phyloP scores from a whole-genome alignment of 1,140 invertebrate species.

The Drosophila sproati region DNA sequence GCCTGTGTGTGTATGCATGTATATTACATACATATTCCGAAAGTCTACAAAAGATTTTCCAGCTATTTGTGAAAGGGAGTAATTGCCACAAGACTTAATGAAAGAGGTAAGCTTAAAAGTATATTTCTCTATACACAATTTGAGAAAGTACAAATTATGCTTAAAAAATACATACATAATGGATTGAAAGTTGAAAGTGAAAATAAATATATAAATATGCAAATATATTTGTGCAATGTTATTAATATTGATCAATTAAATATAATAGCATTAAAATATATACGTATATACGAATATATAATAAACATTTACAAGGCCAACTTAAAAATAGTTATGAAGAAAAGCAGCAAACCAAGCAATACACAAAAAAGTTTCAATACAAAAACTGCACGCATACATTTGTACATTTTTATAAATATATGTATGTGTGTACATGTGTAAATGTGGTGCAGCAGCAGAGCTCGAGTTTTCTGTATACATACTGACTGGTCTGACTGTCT shows the following conservation, averaged over 20 bases:
- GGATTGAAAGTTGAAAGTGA: not conserved
- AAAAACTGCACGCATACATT: constrained; percentile 37
- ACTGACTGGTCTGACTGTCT: constrained; percentile 61
- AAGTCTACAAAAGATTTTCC: constrained; percentile 49
- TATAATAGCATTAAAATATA: not conserved
- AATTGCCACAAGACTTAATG: constrained; percentile 64
- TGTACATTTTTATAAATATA: constrained; percentile 8
- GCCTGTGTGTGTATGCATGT: constrained; percentile 8
- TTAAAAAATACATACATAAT: not conserved
- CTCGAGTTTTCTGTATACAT: constrained; percentile 63
- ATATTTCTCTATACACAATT: not conserved
- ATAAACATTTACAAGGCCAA: constrained; percentile 58
- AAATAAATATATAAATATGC: not conserved
- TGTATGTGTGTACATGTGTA: constrained; percentile 14
- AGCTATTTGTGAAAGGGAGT: constrained; percentile 58
- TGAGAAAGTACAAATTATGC: not conserved
- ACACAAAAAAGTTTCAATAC: constrained; percentile 37
- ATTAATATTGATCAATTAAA: constrained; percentile 1
- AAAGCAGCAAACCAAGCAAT: constrained; percentile 57
- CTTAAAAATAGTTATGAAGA: constrained; percentile 73
- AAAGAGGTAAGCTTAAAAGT: constrained; percentile 62
- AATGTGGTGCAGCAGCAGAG: constrained; percentile 50
- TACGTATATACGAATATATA: not conserved
- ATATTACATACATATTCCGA: constrained; percentile 36
- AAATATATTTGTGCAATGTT: not conserved